phyloP scores from a whole-genome alignment of 2,797 vertebrate species.

The Diplodus puntazzo region DNA sequence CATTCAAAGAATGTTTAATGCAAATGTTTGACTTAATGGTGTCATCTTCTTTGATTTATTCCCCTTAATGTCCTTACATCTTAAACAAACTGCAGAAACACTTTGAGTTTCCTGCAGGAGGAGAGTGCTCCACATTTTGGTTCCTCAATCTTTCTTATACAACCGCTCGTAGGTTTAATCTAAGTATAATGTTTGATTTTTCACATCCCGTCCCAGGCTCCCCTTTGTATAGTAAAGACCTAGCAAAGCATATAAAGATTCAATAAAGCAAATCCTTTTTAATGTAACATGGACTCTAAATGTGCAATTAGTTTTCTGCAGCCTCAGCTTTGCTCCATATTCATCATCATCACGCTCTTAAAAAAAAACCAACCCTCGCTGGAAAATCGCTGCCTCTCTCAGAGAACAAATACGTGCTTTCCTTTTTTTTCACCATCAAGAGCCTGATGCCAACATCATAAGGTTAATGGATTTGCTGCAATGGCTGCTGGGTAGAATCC shows the following conservation, averaged over 20 bases:
- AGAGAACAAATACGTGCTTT: slow-evolving; percentile 1
- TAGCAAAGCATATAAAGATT: neutral
- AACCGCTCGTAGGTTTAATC: neutral
- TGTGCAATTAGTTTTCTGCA: neutral
- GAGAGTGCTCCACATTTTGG: neutral
- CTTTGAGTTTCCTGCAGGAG: neutral
- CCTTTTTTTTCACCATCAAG: slow-evolving; percentile 17
- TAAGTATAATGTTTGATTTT: neutral
- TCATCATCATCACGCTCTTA: neutral
- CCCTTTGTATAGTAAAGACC: neutral
- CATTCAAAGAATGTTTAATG: neutral
- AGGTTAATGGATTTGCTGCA: slow-evolving; percentile 68
- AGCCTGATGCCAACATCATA: slow-evolving; percentile 23
- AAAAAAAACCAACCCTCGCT: neutral
- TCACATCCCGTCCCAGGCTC: neutral
- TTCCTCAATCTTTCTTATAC: neutral
- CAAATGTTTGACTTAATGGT: neutral
- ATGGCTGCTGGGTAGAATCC: slow-evolving; percentile 33
- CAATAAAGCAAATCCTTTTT: neutral
- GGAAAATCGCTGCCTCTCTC: neutral
- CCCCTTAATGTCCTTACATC: neutral
- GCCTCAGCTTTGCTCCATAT: neutral
- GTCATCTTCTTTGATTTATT: neutral
- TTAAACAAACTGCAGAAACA: slow-evolving; percentile 1
- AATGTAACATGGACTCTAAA: neutral